Conservation (phyloP, 2,113 vertebrate genomes). For the Tenebrosternarchus preto region DNA sequence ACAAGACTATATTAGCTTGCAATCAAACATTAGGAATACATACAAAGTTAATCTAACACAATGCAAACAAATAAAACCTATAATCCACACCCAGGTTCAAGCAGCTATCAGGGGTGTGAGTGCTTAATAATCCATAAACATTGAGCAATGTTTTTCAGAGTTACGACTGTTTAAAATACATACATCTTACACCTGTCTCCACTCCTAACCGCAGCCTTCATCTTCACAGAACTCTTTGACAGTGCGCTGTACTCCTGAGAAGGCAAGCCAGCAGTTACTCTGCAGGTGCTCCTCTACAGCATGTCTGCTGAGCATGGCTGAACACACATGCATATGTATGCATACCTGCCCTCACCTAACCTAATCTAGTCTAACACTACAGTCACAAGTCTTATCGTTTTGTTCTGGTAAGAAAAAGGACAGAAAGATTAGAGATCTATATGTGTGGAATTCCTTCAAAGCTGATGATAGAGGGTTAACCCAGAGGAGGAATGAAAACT, state of each 20-base stretch:
- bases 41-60: background rate
- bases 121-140: background rate
- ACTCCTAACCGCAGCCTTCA: background rate
- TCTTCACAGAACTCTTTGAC: background rate
- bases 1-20: slow-evolving; percentile 13
- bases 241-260: background rate
- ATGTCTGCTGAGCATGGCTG: background rate
- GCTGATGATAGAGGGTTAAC: background rate
- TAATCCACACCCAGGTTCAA: background rate
- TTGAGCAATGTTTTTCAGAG: slow-evolving; percentile 14
- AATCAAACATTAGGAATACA: slow-evolving; percentile 5
- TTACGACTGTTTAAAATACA: background rate
- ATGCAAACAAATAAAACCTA: slow-evolving; percentile 20
- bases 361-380: slow-evolving; percentile 20
- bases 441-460: background rate
- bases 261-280: background rate
- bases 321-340: background rate
- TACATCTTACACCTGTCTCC: background rate
- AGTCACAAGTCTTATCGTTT: slow-evolving; percentile 40
- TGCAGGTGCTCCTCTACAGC: background rate
- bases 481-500: background rate
- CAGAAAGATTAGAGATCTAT: slow-evolving; percentile 11
- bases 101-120: background rate
- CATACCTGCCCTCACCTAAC: background rate
- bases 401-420: slow-evolving; percentile 61